Evolutionary conservation across 2,888 invertebrate species (phyloP).

Genomic region (Palloptera scutellata): DNA sequence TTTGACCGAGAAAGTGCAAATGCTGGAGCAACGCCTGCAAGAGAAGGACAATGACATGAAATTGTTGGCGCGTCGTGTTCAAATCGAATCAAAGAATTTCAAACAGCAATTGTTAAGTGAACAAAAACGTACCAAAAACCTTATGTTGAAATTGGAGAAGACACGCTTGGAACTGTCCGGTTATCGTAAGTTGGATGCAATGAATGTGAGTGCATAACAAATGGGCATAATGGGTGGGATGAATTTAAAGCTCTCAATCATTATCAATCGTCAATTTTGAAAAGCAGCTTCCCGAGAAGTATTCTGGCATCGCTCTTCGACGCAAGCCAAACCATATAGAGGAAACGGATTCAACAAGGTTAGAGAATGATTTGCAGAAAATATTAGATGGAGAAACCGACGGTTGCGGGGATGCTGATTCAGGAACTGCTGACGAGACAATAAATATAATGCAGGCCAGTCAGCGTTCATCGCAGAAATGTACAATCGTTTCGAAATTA

Average conservation of each 20-base stretch:
- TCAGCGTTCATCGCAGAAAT: constrained; percentile 19
- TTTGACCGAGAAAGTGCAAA: constrained; percentile 71
- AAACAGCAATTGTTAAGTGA: constrained; percentile 76
- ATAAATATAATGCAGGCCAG: neutral
- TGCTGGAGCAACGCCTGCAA: constrained; percentile 67
- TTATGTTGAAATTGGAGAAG: constrained; percentile 72
- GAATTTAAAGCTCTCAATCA: neutral
- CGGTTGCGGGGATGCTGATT: neutral
- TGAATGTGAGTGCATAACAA: constrained; percentile 44
- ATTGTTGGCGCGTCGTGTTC: constrained; percentile 73
- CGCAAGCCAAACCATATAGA: constrained; percentile 29
- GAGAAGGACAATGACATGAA: constrained; percentile 73
- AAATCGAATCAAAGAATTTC: constrained; percentile 77
- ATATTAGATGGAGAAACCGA: constrained; percentile 10
- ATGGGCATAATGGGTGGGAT: too few species aligned
- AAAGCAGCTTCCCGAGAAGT: constrained; percentile 43
- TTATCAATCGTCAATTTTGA: constrained; percentile 2
- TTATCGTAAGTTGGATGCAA: constrained; percentile 57
- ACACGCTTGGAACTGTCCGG: constrained; percentile 56
- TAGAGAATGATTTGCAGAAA: constrained; percentile 26
- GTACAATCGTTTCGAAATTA: constrained; percentile 2
- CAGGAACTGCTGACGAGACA: constrained; percentile 12
- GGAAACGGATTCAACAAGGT: constrained; percentile 11
- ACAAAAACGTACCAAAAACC: constrained; percentile 74
- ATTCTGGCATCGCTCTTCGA: constrained; percentile 36